Conservation (phyloP, 2,797 vertebrate species). For the Falco rusticolus region DNA sequence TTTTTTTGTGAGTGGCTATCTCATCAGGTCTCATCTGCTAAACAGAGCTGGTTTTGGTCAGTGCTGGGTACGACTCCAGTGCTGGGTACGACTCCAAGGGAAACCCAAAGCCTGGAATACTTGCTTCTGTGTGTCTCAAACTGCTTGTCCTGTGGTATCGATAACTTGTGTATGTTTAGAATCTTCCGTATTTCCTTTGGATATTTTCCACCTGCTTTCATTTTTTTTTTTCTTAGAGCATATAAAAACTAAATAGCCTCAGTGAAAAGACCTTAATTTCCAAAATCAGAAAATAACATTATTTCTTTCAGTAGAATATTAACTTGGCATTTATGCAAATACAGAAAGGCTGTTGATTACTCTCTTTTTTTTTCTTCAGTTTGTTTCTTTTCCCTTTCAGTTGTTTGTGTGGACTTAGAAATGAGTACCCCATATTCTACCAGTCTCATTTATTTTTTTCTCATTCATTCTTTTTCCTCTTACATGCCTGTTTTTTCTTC, state of each 20-base stretch:
- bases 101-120: neutral
- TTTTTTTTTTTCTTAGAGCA: neutral
- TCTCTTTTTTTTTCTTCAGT: neutral
- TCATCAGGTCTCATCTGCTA: neutral
- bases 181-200: neutral
- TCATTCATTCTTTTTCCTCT: neutral
- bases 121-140: neutral
- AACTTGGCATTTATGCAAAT: neutral
- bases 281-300: neutral
- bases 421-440: neutral
- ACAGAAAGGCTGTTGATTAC: neutral
- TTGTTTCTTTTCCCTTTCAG: neutral
- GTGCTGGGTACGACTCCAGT: neutral
- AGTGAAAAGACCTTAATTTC: neutral
- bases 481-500: neutral
- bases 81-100: neutral
- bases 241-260: neutral
- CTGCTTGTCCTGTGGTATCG: neutral
- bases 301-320: neutral
- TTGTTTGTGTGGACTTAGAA: neutral
- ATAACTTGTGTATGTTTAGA: neutral
- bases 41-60: neutral
- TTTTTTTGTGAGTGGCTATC: neutral
- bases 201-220: neutral
- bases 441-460: neutral